Base-by-base conservation (phyloP, 2,113 vertebrate species). In the Centrocercus urophasianus region DNA sequence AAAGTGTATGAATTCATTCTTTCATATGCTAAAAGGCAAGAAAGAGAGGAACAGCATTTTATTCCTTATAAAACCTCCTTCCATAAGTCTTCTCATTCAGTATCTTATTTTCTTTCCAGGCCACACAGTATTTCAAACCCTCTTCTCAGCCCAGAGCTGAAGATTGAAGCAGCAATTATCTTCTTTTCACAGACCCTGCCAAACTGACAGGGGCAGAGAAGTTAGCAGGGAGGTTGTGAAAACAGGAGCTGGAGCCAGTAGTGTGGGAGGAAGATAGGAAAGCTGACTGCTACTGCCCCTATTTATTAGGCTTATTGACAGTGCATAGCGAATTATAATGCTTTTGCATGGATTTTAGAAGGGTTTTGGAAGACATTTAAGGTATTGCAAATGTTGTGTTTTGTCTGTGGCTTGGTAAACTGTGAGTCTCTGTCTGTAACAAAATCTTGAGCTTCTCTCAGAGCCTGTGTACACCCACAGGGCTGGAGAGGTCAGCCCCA, bases 121-220 rank as follows among this genome's bases (percentile, higher is more conserved):
- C 52, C 65, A 48, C 64, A 40, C 79, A 87, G 47, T 82, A 88
- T 61, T 83, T 96, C 79, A 95, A 95, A 81, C 19, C 4, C 13
- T 45, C 28, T 50, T 77, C 74, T 79, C 71, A 74, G 67, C 34
- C 19, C 34, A 9, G 72, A 89, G 87, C 43, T 7, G 9, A 61
- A 56, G 47, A 87, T 36, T 85, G 89, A 94, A 89, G 72, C 75
- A 77, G 84, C 87, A 91, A 80, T 95, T 93, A 81, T 80, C 82
- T 91, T 93, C 84, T 77, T 70, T 88, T 94, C 85, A 65, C 61
- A 91, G 79, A 72, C 32, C n/a, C 56, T 52, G 75, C 91, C 77
- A 87, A 50, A 67, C 79, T 88, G 95, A 88, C 85, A 93, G 45
- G 0, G 25, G 30, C 4, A 3, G 79, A 71, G 60, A 85, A 95